Evolutionary conservation across 2,888 invertebrate genomes (phyloP), one percentile per base, ranked within the genome.

Genomic region (Leucophora obtusa): DNA sequence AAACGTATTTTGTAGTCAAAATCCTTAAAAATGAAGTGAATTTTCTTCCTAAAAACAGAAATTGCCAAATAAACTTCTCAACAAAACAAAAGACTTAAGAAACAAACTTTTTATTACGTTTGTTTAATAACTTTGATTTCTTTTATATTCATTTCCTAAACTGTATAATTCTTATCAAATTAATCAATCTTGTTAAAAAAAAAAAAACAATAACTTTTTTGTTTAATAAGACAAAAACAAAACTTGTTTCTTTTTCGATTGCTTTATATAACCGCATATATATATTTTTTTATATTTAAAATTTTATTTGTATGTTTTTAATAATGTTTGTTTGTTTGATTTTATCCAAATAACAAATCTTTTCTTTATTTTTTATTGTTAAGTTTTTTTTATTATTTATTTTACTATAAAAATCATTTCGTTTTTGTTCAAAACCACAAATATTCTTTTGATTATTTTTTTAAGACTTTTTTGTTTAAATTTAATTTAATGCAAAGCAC

Each of bases 401-500:
- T 65, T 62, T 9, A 63, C 56, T 56, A 56, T 63, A 60, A 59
- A 54, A 65, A 65, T 60, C 59, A 79, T 65, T 10, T 74, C n/a
- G n/a, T 70, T 69, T 69, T 54, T 50, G 2, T 59, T 50, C 18
- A 59, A 75, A 62, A 56, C 21, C 17, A 65, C 50, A 72, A 54
- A 59, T n/a, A 73, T 43, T 43, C 21, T 35, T 38, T 56, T 70
- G 53, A 83, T 33, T 72, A 21, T 21, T 28, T 11, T 58, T 50
- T 24, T 53, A 28, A 43, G 11, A n/a, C 51, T 51, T 65, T 73
- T 68, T 58, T 35, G 33, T 80, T 65, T 15, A n/a, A 18, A 35
- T 60, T 76, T 73, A 76, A 81, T 77, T 73, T 70, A 70, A 81
- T 74, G 66, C 77, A 77, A 74, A 81, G 65, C 87, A 87, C 87